Conservation (phyloP, 37 sponge, comb jelly and placozoan genomes). For the Lycopodina hypogea region DNA sequence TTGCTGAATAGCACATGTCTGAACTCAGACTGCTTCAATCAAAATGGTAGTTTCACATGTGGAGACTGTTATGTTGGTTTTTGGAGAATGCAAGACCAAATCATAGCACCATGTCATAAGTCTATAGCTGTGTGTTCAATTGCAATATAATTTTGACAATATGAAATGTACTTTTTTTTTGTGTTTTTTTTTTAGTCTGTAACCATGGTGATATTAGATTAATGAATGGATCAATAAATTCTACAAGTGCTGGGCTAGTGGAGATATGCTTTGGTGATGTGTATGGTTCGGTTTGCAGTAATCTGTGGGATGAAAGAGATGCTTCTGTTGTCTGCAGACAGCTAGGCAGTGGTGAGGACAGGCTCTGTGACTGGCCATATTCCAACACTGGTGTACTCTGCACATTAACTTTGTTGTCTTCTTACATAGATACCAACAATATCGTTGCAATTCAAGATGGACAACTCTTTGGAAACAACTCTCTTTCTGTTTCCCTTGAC, state of each 20-base stretch:
- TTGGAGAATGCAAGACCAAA: background rate
- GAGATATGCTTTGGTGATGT: conserved; percentile 19
- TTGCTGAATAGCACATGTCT: background rate
- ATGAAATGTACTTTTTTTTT: background rate
- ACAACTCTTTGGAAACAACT: background rate
- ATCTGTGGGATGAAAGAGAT: conserved; percentile 34
- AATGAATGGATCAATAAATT: conserved; percentile 17
- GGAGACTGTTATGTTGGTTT: background rate
- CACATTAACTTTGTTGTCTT: background rate
- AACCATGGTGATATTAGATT: conserved; percentile 20
- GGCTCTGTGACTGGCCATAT: background rate
- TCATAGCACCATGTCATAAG: background rate
- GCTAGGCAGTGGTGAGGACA: background rate
- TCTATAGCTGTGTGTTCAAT: too few species aligned
- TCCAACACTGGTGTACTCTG: background rate
- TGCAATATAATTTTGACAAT: background rate
- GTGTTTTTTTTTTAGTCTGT: background rate
- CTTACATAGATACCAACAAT: too few species aligned
- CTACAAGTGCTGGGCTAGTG: conserved; percentile 14
- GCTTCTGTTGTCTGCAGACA: conserved; percentile 42
- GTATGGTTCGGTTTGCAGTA: conserved; percentile 45
- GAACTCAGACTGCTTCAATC: conserved; percentile 20
- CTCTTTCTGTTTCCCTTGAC: background rate
- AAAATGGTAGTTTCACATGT: conserved; percentile 5
- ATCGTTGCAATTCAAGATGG: background rate